A percentile compares a stretch with the other conserved stretches of the same genome.
Evolutionary conservation across 2,113 vertebrate genomes (phyloP).

Genomic region (Bucco capensis): DNA sequence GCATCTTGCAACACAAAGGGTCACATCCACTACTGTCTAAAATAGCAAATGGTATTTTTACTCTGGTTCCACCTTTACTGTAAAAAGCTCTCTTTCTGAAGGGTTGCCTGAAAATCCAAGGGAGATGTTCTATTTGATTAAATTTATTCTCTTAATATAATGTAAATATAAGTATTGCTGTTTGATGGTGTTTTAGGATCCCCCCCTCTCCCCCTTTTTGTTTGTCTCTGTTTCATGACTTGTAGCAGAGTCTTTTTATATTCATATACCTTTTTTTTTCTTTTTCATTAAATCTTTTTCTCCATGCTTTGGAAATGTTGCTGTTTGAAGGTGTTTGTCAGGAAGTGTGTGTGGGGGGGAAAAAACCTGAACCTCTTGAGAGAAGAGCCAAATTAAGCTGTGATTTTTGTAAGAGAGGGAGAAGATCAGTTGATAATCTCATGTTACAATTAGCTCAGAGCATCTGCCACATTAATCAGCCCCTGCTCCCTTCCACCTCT

Average conservation of each 20-base stretch:
- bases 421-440: neutral
- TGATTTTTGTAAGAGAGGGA: too few relatives aligned
- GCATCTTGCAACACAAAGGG: neutral
- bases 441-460: neutral
- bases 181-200: neutral
- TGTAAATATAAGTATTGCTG: conserved; percentile 12
- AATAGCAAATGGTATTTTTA: neutral
- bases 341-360: neutral
- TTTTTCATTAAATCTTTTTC: conserved; percentile 45
- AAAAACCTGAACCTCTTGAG: too few relatives aligned
- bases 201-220: neutral
- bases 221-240: neutral
- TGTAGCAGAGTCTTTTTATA: conserved; percentile 1
- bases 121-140: conserved; percentile 49
- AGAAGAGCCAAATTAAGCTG: too few relatives aligned
- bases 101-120: neutral
- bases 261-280: neutral
- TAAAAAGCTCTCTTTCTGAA: neutral
- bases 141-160: conserved; percentile 65
- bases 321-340: too few relatives aligned
- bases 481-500: neutral
- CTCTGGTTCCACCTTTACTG: neutral
- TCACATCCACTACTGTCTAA: conserved; percentile 11
- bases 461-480: neutral
- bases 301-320: neutral